Base-by-base conservation (phyloP, 2,888 invertebrate species). In the Mechanitis mazaeus region DNA sequence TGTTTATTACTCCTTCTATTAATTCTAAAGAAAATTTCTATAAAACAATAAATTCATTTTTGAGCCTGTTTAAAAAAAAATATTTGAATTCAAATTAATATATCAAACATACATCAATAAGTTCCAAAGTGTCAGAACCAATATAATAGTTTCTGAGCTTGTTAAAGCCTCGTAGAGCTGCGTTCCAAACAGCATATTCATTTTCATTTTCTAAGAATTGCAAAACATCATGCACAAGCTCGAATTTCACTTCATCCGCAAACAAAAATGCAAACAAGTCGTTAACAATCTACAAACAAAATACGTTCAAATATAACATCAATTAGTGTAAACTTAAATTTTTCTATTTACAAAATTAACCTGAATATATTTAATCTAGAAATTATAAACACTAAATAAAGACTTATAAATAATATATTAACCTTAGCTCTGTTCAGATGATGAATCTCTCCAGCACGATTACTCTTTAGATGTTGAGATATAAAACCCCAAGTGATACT, bases 181-280 rank as follows among this genome's bases (percentile, higher is more conserved):
- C 90, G 46, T 84, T 87, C 96, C 96, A 97, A 0, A 97, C 95
- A 2, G 94, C 88, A 72, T 94, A 95, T 59, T 94, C 92, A 0
- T 80, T 86, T 80, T 95, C 95, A 1, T 91, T 83, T 3, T 78
- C 73, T 69, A 97, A 83, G 76, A 95, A 97, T 28, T 87, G 84
- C 1, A 94, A 81, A 0, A 94, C 83, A 1, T 91, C 81, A 20
- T 95, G 84, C 0, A 94, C 91, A 0, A 87, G 74, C 0, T 83
- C 76, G 69, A 95, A 95, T 1, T 85, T 71, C 0, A 94, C 78
- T 63, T 90, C 76, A 54, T 92, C 92, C 2, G 93, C 91, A 60
- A 93, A 91, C 1, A 94, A 92, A 33, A 95, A 85, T 59, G 94
- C 93, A 45, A 95, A 90, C 2, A 94, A 84, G 81, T 97, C 97